Conservation (phyloP, 2,797 vertebrate species). For the Pelobates cultripes region DNA sequence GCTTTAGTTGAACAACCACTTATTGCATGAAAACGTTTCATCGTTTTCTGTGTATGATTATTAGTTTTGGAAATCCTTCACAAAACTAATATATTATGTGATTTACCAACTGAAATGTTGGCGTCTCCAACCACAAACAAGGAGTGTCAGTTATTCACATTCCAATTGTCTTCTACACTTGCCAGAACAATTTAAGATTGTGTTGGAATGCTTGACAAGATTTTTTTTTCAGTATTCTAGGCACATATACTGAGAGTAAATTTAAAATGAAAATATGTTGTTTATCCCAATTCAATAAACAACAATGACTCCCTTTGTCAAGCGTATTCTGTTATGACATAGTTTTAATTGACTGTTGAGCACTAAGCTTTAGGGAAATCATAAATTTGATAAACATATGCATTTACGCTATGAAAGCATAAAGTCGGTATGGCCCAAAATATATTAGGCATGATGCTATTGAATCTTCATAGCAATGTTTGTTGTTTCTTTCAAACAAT, state of each 20-base stretch:
- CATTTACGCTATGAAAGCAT: constrained; percentile 52
- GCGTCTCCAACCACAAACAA: too few relatives aligned
- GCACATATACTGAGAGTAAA: constrained; percentile 36
- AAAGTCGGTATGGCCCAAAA: constrained; percentile 46
- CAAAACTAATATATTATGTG: background rate
- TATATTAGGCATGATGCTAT: constrained; percentile 32
- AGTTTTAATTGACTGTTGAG: constrained; percentile 55
- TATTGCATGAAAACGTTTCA: background rate
- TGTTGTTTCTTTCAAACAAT: constrained; percentile 17
- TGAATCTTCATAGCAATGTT: constrained; percentile 29
- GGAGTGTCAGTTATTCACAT: background rate
- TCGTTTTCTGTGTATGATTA: background rate
- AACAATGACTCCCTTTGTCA: constrained; percentile 54
- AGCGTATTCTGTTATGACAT: constrained; percentile 49
- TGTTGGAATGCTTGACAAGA: background rate
- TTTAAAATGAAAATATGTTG: constrained; percentile 53
- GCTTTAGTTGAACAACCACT: background rate
- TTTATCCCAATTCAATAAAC: constrained; percentile 54
- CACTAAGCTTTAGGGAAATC: constrained; percentile 51
- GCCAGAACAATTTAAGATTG: constrained; percentile 1
- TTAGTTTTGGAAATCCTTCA: background rate
- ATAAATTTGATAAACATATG: constrained; percentile 53
- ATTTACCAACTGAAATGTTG: too few relatives aligned
- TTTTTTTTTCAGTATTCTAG: constrained; percentile 26
- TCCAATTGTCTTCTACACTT: background rate